Percentiles rank a stretch among this genome's conserved stretches.
These are phyloP conservation scores for Anguilla rostrata DNA, from an alignment of 2,113 vertebrate species.

Conservation along the genomic window DNA sequence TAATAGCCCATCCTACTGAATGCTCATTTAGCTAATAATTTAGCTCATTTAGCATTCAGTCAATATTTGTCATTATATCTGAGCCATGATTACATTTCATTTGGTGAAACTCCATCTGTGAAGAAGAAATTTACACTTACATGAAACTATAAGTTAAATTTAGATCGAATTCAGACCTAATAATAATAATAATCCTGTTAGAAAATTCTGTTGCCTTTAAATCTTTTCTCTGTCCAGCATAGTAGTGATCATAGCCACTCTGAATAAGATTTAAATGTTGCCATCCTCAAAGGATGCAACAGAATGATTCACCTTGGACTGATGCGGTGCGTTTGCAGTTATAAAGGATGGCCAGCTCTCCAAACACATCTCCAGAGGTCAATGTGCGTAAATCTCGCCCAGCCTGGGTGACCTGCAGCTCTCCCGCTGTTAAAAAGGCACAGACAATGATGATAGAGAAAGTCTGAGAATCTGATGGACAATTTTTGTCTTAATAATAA, in stretches of 20 bases:
- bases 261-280: neutral
- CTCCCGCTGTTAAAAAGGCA: conserved; percentile 58
- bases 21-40: too few relatives aligned
- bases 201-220: too few relatives aligned
- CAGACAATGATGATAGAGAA: neutral
- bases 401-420: conserved; percentile 67
- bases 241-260: neutral
- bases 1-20: too few relatives aligned
- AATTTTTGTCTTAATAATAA: too few relatives aligned
- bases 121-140: too few relatives aligned
- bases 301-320: conserved; percentile 64
- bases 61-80: too few relatives aligned
- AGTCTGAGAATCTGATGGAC: too few relatives aligned
- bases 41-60: too few relatives aligned
- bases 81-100: too few relatives aligned
- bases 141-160: neutral
- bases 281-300: neutral
- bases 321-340: conserved; percentile 78
- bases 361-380: conserved; percentile 72
- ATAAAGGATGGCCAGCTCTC: conserved; percentile 77
- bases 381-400: conserved; percentile 65
- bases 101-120: neutral
- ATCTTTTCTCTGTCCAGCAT: neutral
- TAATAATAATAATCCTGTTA: neutral
- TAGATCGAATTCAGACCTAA: neutral